Evolutionary conservation across 2,113 vertebrate species (phyloP), one percentile per base, ranked within the genome.

Genomic region (Pelmatolapia mariae): DNA sequence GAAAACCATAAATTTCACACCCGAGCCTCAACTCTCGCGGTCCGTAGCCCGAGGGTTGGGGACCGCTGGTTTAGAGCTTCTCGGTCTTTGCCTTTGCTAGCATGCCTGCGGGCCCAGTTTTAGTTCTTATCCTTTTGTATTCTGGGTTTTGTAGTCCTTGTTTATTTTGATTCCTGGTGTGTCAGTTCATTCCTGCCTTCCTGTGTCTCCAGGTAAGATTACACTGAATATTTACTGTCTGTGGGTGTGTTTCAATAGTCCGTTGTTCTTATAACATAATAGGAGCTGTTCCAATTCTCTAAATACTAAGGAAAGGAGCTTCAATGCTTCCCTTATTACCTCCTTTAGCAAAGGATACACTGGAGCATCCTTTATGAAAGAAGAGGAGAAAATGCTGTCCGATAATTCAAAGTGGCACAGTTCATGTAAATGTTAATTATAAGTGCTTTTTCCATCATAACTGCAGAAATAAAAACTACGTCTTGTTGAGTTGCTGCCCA

Each of bases 291-390:
- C 33, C 1, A 66, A 13, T 66, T 66, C 33, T 38, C 61, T n/a
- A 0, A 66, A 38, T 38, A 66, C 2, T 66, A 38, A 38, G 19
- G 33, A 22, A 3, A 66, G 61, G 19, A 3, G 33, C 19, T 2
- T 0, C 4, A 38, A 2, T 38, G 61, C 10, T 36, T 38, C 61
- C 61, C 13, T 38, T 66, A n/a, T 66, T n/a, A 38, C 18, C 33
- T 3, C 61, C 61, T 22, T 66, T 66, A 22, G 61, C 19, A 38
- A 36, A 66, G 61, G 33, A 66, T 38, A 66, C 33, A 22, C 6
- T 1, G 33, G 10, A 8, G 61, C 7, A 38, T 66, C 33, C 61
- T 66, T 66, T 13, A 66, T 38, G 18, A 12, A 63, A 0, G 31
- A 4, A 63, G 10, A 63, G 31, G 59, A 63, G 59, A 63, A 63